Percentiles rank a stretch among this genome's conserved stretches.
Conservation (phyloP, 2,113 vertebrate species). For the Camelus bactrianus region DNA sequence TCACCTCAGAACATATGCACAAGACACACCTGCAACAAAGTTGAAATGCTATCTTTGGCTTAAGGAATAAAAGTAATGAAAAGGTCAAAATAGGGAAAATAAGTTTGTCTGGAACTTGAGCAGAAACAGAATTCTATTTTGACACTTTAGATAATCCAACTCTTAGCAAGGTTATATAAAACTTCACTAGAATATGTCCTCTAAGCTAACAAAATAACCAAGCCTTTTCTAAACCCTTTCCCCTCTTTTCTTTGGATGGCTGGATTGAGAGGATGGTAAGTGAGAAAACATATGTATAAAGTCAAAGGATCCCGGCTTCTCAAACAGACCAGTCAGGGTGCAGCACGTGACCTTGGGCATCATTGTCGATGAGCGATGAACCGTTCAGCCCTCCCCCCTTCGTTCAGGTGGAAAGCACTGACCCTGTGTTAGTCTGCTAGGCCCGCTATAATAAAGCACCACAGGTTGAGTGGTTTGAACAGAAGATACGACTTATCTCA, state of each 20-base stretch:
- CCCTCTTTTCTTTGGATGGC: background rate
- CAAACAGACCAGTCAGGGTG: background rate
- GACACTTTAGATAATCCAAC: background rate
- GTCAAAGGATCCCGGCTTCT: background rate
- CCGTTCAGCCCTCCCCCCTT: background rate
- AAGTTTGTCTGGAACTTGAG: background rate
- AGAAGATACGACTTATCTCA: background rate
- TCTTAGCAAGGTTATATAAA: background rate
- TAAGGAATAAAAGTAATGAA: background rate
- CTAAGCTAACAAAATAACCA: background rate
- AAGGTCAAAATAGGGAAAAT: slow-evolving; percentile 16
- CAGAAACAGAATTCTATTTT: background rate
- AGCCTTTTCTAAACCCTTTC: background rate
- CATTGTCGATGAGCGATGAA: background rate
- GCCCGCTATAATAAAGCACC: background rate
- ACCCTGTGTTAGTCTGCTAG: background rate
- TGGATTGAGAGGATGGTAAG: background rate
- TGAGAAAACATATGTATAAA: background rate
- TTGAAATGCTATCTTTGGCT: background rate
- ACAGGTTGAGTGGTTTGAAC: background rate
- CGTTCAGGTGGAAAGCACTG: background rate
- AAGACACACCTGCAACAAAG: background rate
- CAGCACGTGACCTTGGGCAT: background rate
- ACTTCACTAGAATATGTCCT: background rate
- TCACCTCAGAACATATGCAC: background rate